Base-by-base conservation (phyloP, 2,888 invertebrate species). In the Volucella inanis region DNA sequence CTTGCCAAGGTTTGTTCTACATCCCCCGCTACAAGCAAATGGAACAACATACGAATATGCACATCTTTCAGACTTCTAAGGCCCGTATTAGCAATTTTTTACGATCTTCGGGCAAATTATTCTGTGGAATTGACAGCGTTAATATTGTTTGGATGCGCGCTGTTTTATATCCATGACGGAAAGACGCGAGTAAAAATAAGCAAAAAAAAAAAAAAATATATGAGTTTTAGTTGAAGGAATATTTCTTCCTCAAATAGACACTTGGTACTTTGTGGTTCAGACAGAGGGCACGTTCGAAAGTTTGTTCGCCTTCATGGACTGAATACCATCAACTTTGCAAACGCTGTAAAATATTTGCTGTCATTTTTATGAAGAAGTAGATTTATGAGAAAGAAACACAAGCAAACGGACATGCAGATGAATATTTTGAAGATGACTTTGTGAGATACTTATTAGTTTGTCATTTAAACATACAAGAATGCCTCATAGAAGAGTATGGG, bases 71-170 rank as follows among this genome's bases (percentile, higher is more conserved):
- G 6, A 31, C 31, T 31, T 31, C 31, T 6, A 31, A 47, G 22
- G 22, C n/a, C 6, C 45, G 64, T 64, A 76, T 65, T 81, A 64
- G 47, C 67, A 77, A 59, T 67, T 76, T 72, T 76, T 47, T 71
- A 77, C 62, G 57, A 77, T 59, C 65, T 76, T 18, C 45, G 41
- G 43, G 64, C 71, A 72, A 82, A 72, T 77, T 55, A 72, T 62
- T 14, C 43, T 52, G 50, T 55, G 65, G 65, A 67, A 72, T 72
- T 82, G 77, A 82, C 77, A 67, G 77, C 67, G 71, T 72, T 82
- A 81, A 81, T 81, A 68, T 74, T 67, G 54, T 61, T 74, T 39
- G 52, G 65, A 15, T 64, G 31, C 31, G 31, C 31, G 31, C 31
- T 31, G 39, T 79, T 79, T 54, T 67, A 70, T 70, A 52, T 70